Percentiles rank a stretch among this genome's conserved stretches.
Evolutionary conservation across 2,888 invertebrate species (phyloP).

Genomic region (Acanthoscelides obtectus): DNA sequence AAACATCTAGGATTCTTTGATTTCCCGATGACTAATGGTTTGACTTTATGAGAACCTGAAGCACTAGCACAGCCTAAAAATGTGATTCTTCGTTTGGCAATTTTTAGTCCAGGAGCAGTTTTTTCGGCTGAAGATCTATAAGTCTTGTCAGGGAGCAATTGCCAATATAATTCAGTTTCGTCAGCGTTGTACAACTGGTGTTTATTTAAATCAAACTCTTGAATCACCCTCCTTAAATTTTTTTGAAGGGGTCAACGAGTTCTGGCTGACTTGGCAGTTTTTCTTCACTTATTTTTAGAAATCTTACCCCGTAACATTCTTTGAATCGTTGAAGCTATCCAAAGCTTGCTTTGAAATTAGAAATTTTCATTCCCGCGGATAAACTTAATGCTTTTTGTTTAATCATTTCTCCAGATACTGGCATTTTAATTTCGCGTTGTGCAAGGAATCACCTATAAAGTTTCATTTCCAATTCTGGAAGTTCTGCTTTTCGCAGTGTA

Average conservation of each 20-base stretch:
- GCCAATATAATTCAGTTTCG: background rate
- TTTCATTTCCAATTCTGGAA: background rate
- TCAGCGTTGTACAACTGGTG: background rate
- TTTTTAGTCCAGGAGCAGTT: background rate
- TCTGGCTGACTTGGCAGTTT: background rate
- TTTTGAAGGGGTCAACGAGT: background rate
- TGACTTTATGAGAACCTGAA: background rate
- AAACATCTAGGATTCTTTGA: background rate
- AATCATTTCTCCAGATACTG: background rate
- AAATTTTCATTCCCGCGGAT: background rate
- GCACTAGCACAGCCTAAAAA: background rate
- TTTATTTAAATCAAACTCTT: background rate
- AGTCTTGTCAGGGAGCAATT: background rate
- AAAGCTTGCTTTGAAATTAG: background rate
- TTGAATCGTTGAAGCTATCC: too few species aligned
- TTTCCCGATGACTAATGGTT: background rate
- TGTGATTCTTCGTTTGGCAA: background rate
- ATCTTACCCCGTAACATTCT: background rate
- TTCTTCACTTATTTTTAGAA: background rate
- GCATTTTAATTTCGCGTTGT: background rate
- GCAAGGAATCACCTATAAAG: too few species aligned
- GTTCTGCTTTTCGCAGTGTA: background rate
- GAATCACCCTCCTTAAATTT: background rate
- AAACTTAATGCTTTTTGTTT: background rate
- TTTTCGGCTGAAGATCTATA: background rate